Evolutionary conservation across 2,113 vertebrate species (phyloP), one percentile per base, ranked within the genome.

Genomic region (Hepsetus odoe): DNA sequence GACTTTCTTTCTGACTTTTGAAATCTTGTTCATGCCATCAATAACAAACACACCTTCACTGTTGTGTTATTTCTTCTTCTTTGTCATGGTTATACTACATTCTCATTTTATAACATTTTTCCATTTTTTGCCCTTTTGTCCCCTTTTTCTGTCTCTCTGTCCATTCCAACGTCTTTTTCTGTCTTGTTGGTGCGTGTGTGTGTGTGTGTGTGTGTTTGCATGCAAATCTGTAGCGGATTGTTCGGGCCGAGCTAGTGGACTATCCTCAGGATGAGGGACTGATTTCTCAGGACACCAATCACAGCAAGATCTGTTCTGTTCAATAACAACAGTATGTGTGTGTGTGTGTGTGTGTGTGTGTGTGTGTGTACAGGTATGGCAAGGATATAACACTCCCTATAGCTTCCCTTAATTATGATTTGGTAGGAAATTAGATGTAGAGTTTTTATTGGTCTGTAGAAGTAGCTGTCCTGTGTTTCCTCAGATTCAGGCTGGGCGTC

Each of bases 181-280:
- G 22, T 72, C 59, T 74, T 73, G n/a, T n/a, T n/a, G n/a, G n/a
- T 78, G 65, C 62, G 56, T 59, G 53, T 62, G 56, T 68, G 32
- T 67, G 66, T 62, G 32, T 69, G 51, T 58, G 42, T 56, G 42
- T 71, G 55, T 46, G 30, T 40, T 4, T 66, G 44, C n/a, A 13
- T 51, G 18, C 82, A 74, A 33, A 79, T 86, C 90, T 89, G 90
- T 93, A 98, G 97, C 93, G 80, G 92, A 93, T 98, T 89, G 94
- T 98, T 90, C 97, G 95, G 93, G 96, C 96, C 87, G 95, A 94
- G 91, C 91, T 98, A 94, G 96, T 98, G 93, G 92, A 94, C 89
- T 98, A 96, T 86, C 94, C 92, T 22, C 95, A 98, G 90, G 96
- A 98, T 85, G 95, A 92, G 94, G 92, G 91, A 85, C 88, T 91